phyloP scores from a whole-genome alignment of 2,797 vertebrate species.

The Lacerta bilineata region DNA sequence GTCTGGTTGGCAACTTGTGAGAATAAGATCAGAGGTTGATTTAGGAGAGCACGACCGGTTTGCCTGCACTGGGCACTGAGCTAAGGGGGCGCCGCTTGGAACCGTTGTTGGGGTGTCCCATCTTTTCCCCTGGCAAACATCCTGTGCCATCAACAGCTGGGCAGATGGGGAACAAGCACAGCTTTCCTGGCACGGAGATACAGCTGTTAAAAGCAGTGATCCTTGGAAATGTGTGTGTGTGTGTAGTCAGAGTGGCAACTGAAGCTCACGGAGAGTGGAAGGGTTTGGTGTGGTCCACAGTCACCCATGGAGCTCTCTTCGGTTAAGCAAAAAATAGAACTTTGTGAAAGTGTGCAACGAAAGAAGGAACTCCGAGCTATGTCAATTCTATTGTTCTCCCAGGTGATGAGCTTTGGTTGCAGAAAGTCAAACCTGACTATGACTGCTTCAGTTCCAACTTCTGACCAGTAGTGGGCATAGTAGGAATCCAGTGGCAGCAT shows the following conservation, averaged over 20 bases:
- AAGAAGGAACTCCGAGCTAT: neutral
- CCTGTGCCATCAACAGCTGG: neutral
- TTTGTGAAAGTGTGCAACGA: neutral
- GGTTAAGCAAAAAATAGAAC: neutral
- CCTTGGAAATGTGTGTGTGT: neutral
- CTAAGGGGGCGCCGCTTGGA: no score
- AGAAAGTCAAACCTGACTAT: neutral
- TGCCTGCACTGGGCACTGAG: no score
- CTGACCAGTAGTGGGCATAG: constrained; percentile 3
- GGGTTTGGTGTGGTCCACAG: neutral
- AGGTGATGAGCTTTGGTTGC: neutral
- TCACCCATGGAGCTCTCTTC: neutral
- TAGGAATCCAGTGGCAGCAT: neutral
- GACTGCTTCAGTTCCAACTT: neutral
- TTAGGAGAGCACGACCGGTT: no score
- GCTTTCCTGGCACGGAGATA: neutral
- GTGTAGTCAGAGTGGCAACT: neutral
- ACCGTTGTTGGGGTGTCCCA: no score
- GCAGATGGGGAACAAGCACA: neutral
- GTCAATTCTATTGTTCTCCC: neutral
- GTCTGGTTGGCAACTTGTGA: no score
- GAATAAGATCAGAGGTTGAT: no score
- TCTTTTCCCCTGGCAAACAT: neutral
- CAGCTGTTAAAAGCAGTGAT: neutral
- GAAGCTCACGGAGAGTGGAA: neutral